phyloP scores from a whole-genome alignment of 2,888 invertebrate species.

The Junonia oenone region DNA sequence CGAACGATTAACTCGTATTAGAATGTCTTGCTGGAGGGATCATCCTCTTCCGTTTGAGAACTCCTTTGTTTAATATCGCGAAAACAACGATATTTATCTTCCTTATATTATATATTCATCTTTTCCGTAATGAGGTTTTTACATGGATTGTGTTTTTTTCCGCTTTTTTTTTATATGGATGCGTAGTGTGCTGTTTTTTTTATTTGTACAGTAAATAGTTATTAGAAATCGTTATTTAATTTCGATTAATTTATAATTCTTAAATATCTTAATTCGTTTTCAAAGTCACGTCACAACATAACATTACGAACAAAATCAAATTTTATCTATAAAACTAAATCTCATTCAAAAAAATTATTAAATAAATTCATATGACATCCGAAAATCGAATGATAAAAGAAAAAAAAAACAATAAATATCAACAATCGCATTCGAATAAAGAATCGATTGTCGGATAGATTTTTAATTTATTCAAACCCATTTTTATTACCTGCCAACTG shows the following conservation, averaged over 20 bases:
- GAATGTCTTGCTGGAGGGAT: constrained; percentile 34
- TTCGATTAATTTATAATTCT: no score
- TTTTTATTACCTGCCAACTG: constrained; percentile 74
- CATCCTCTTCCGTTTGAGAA: constrained; percentile 23
- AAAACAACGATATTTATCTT: background rate
- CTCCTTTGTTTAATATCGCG: constrained; percentile 3
- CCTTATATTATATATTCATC: background rate
- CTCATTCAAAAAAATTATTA: background rate
- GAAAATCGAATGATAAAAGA: background rate
- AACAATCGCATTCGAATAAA: constrained; percentile 29
- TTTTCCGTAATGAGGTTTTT: background rate
- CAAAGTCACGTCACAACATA: no score
- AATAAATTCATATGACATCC: background rate
- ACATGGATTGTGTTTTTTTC: no score
- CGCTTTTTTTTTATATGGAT: no score
- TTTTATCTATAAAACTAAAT: no score
- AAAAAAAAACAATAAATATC: constrained; percentile 20
- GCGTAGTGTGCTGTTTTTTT: no score
- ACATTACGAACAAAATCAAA: no score
- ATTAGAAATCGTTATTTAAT: no score
- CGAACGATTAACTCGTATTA: constrained; percentile 56
- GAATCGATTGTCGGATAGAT: constrained; percentile 23
- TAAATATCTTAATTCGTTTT: no score
- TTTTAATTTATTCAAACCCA: constrained; percentile 73
- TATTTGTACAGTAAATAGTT: no score